These are phyloP conservation scores for Alentia gelatinosa DNA, from an alignment of 2,888 invertebrate species.

Conservation along the genomic window DNA sequence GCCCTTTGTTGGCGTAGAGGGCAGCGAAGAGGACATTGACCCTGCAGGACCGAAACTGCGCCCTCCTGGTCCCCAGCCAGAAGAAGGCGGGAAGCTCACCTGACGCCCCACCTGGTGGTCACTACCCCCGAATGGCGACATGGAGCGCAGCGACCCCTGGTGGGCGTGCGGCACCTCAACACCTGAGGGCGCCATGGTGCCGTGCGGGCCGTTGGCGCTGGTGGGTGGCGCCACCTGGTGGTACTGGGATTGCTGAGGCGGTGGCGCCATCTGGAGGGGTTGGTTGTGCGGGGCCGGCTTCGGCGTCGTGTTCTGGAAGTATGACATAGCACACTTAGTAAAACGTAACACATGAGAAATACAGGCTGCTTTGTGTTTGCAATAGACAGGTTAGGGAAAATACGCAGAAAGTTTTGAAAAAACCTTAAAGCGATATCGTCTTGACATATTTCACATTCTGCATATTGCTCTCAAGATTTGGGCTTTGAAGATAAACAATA, in stretches of 20 bases:
- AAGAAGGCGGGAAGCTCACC: constrained; percentile 4
- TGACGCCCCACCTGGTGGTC: not conserved
- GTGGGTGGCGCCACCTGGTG: constrained; percentile 43
- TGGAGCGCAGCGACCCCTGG: not conserved
- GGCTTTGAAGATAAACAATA: too few species aligned
- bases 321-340: too few species aligned
- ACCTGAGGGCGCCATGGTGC: not conserved
- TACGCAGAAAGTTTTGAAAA: too few species aligned
- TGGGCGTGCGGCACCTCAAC: not conserved
- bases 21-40: not conserved
- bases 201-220: constrained; percentile 26
- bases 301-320: not conserved
- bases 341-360: too few species aligned
- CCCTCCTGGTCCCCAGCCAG: not conserved
- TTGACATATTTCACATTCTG: too few species aligned
- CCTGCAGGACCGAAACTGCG: not conserved
- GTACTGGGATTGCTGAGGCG: not conserved
- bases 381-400: too few species aligned
- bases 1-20: constrained; percentile 12
- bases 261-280: not conserved
- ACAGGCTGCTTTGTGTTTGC: too few species aligned
- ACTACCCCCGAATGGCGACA: not conserved
- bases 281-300: not conserved
- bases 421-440: too few species aligned
- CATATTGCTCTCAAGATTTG: too few species aligned